These are phyloP conservation scores for Anagyrus pseudococci DNA, from an alignment of 2,888 invertebrate genomes.

Conservation along the genomic window DNA sequence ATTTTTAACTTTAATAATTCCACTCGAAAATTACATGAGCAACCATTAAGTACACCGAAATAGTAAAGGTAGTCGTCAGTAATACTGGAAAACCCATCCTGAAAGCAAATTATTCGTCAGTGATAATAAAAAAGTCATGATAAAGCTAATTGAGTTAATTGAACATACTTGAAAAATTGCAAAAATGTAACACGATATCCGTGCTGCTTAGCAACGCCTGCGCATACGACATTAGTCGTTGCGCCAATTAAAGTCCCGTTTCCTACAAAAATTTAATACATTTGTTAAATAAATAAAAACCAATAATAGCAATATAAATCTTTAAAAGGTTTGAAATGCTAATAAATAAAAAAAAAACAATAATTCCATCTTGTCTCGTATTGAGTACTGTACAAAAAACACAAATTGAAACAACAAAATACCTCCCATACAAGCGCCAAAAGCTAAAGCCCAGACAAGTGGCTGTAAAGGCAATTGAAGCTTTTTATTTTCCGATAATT, in stretches of 20 bases:
- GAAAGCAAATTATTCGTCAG: slow-evolving; percentile 46
- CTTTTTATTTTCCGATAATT: slow-evolving; percentile 73
- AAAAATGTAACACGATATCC: slow-evolving; percentile 86
- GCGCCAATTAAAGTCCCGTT: slow-evolving; percentile 92
- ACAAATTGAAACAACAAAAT: not conserved
- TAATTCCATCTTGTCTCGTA: too few species aligned
- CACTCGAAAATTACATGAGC: slow-evolving; percentile 68
- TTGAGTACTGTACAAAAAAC: not conserved
- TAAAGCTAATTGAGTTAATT: not conserved
- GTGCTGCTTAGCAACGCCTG: slow-evolving; percentile 91
- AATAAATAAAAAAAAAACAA: too few species aligned
- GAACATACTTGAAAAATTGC: slow-evolving; percentile 79
- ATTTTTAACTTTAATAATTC: slow-evolving; percentile 48
- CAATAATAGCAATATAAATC: too few species aligned
- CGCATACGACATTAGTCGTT: slow-evolving; percentile 91
- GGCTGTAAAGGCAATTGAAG: slow-evolving; percentile 80
- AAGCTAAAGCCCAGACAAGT: slow-evolving; percentile 84
- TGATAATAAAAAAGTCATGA: too few species aligned
- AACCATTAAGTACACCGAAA: slow-evolving; percentile 68
- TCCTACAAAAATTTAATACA: slow-evolving; percentile 67
- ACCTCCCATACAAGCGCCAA: slow-evolving; percentile 94
- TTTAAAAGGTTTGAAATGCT: too few species aligned
- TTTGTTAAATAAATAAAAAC: too few species aligned
- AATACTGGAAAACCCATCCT: slow-evolving; percentile 85
- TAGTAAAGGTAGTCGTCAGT: slow-evolving; percentile 66